phyloP scores from a whole-genome alignment of 2,797 vertebrate species.

The Threskiornis aethiopicus region DNA sequence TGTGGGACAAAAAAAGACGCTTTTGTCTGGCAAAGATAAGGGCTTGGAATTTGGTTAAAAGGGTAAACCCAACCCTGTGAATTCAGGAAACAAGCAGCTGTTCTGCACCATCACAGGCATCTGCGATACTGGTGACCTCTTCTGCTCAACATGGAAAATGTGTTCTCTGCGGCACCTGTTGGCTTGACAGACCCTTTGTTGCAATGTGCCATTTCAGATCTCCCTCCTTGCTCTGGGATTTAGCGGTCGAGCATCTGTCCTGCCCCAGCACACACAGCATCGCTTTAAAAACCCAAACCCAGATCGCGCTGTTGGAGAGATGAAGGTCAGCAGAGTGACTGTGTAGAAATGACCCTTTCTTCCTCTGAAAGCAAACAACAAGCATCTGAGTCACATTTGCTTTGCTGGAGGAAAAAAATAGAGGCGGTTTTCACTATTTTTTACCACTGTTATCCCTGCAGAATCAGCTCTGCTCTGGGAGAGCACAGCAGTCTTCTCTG shows the following conservation, averaged over 20 bases:
- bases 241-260: neutral
- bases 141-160: neutral
- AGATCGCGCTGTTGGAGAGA: rapidly evolving
- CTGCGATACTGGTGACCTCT: neutral
- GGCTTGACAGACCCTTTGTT: neutral
- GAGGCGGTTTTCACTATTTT: neutral
- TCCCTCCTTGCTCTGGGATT: neutral
- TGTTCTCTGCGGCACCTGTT: neutral
- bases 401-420: neutral
- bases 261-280: neutral
- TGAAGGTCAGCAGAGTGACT: neutral
- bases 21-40: neutral
- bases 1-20: neutral
- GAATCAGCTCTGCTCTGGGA: neutral
- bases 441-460: neutral
- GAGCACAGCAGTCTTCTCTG: neutral
- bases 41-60: neutral
- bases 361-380: neutral
- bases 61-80: neutral
- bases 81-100: neutral
- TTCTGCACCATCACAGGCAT: neutral
- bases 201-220: neutral
- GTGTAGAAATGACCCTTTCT: neutral
- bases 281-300: neutral
- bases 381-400: neutral